These are phyloP conservation scores for Melikaiella ostensackeni DNA, from an alignment of 2,888 invertebrate species.

Conservation along the genomic window DNA sequence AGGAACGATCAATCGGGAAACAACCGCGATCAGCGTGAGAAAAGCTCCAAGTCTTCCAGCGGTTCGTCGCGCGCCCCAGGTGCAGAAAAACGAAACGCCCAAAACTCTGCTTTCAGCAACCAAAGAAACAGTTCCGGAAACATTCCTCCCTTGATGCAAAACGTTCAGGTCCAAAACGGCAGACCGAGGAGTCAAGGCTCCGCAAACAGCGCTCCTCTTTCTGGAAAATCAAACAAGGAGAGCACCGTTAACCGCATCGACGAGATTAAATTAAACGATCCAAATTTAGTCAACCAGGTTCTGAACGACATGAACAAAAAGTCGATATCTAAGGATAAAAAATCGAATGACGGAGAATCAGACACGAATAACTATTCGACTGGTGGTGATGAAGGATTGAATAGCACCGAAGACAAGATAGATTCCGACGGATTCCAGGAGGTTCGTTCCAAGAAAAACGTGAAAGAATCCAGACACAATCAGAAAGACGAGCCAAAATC, in stretches of 20 bases:
- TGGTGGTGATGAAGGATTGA: slow-evolving; percentile 74
- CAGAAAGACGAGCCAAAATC: slow-evolving; percentile 71
- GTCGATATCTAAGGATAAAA: slow-evolving; percentile 72
- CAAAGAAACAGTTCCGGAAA: slow-evolving; percentile 73
- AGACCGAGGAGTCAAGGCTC: slow-evolving; percentile 70
- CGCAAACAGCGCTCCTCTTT: slow-evolving; percentile 64
- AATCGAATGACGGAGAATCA: slow-evolving; percentile 78
- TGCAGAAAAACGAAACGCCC: slow-evolving; percentile 70
- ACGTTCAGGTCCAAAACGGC: slow-evolving; percentile 68
- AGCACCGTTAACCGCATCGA: slow-evolving; percentile 79
- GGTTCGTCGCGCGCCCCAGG: slow-evolving; percentile 69
- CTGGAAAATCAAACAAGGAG: slow-evolving; percentile 67
- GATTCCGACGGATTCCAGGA: slow-evolving; percentile 90
- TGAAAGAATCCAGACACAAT: slow-evolving; percentile 80
- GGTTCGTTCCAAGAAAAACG: slow-evolving; percentile 88
- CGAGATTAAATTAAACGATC: slow-evolving; percentile 79
- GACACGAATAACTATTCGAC: slow-evolving; percentile 79
- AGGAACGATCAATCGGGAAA: slow-evolving; percentile 62
- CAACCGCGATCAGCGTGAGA: slow-evolving; percentile 67
- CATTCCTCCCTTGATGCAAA: slow-evolving; percentile 69
- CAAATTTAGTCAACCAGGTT: slow-evolving; percentile 79
- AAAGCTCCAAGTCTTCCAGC: slow-evolving; percentile 64
- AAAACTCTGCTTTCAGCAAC: slow-evolving; percentile 63
- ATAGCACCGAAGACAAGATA: slow-evolving; percentile 70
- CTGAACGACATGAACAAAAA: slow-evolving; percentile 77